Evolutionary conservation across 2,113 vertebrate species (phyloP), one percentile per base, ranked within the genome.

Genomic region (Hassar affinis): DNA sequence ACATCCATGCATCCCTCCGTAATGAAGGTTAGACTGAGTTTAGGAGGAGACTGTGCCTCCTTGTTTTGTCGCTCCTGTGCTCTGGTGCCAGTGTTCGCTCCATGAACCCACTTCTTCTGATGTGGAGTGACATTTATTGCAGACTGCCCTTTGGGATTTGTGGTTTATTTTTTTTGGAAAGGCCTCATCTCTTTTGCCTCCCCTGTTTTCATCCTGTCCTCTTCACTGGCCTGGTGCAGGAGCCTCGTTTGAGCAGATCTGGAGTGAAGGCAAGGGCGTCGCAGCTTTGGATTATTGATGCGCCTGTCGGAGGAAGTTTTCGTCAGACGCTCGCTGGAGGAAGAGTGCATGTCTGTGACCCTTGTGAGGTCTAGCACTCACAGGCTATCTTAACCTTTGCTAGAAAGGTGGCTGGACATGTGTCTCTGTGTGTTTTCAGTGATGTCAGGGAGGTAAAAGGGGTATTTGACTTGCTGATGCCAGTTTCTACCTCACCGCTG

Each of bases 271-370:
- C 83, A 75, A 83, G 80, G 74, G 87, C 78, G 75, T 90, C 84
- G 89, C 87, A 86, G 12, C 88, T 93, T 92, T 93, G 84, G 91
- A 94, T 94, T 93, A 94, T 94, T 94, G 90, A 94, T 94, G 85
- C 71, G 90, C 84, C 87, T 94, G 94, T 93, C 93, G 86, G 89
- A 86, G 86, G 89, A 88, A 88, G 87, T 94, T 90, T 91, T 87
- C 86, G 15, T 93, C 92, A 93, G 83, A 27, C 72, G 6, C 79
- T 80, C 51, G 62, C 81, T 59, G 66, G 74, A 81, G 62, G 49
- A 71, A 75, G 56, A 81, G 47, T 52, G 72, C 22, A 9, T 79
- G 66, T 84, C 71, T 86, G 71, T 85, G 85, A 86, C 85, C 83
- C 78, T 76, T 81, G 82, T 51, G 56, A 83, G 85, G 82, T 83